phyloP scores from a whole-genome alignment of 2,113 vertebrate species.

The Phylloscopus whistleri region DNA sequence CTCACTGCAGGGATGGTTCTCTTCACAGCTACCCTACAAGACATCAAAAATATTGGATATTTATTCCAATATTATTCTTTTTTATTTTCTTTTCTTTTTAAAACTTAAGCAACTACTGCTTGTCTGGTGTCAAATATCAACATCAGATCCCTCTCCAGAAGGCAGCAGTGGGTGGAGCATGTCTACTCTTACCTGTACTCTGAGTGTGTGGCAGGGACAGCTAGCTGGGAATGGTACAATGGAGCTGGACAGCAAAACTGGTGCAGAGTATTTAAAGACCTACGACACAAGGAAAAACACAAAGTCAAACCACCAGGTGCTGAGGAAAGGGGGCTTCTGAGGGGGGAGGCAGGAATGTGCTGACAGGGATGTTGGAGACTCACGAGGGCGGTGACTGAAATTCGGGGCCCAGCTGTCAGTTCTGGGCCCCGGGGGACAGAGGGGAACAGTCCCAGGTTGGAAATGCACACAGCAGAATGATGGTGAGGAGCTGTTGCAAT shows the following conservation, averaged over 20 bases:
- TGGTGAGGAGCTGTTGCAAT: neutral
- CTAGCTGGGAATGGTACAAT: constrained; percentile 75
- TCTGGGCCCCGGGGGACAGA: neutral
- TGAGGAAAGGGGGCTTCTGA: constrained; percentile 14
- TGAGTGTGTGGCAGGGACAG: constrained; percentile 76
- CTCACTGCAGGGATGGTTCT: neutral
- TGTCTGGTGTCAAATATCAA: neutral
- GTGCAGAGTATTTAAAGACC: constrained; percentile 77
- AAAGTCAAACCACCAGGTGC: constrained; percentile 68
- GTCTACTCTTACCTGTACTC: constrained; percentile 79
- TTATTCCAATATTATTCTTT: neutral
- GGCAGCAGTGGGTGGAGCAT: constrained; percentile 41
- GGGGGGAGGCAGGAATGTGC: neutral
- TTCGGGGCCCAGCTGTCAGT: constrained; percentile 1
- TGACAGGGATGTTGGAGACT: neutral
- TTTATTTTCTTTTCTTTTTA: neutral
- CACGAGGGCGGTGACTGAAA: neutral
- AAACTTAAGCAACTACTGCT: neutral
- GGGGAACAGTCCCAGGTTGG: neutral
- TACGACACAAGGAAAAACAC: constrained; percentile 79
- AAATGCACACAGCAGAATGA: neutral
- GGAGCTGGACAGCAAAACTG: constrained; percentile 75
- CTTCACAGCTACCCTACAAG: neutral
- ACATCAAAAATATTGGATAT: neutral
- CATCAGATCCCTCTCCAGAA: neutral